Conservation (phyloP, 2,888 invertebrate genomes). For the Elaeidobius kamerunicus region DNA sequence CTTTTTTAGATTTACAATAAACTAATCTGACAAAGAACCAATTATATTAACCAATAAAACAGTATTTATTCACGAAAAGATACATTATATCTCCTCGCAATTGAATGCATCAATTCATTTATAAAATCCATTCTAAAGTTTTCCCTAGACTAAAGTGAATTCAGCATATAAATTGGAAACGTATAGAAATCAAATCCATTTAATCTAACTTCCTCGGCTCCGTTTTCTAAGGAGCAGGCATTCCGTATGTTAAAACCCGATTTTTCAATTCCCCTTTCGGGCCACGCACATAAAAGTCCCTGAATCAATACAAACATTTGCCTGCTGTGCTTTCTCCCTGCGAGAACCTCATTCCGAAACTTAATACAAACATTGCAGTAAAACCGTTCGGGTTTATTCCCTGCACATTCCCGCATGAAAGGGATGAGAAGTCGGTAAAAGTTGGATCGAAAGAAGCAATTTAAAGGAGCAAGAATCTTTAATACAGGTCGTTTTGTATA, state of each 20-base stretch:
- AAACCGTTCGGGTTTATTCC: slow-evolving; percentile 26
- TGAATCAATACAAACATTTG: slow-evolving; percentile 31
- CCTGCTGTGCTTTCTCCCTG: slow-evolving; percentile 20
- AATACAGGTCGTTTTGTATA: no score
- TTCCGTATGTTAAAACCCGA: slow-evolving; percentile 29
- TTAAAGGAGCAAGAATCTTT: no score
- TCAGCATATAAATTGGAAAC: slow-evolving; percentile 22
- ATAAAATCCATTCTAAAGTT: no score
- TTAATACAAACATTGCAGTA: slow-evolving; percentile 31
- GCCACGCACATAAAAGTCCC: slow-evolving; percentile 29
- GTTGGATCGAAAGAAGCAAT: not conserved
- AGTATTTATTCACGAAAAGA: no score
- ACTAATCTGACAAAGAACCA: no score
- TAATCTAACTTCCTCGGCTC: slow-evolving; percentile 26
- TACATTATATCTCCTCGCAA: no score
- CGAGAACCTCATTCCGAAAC: slow-evolving; percentile 26
- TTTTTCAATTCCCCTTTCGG: slow-evolving; percentile 25
- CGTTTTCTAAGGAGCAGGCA: slow-evolving; percentile 26
- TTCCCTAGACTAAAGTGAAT: no score
- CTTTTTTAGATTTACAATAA: no score
- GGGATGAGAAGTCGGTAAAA: slow-evolving; percentile 7
- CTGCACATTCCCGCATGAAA: slow-evolving; percentile 24
- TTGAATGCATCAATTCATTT: no score
- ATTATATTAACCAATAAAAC: no score
- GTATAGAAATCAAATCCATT: slow-evolving; percentile 23